Percentiles rank a stretch among this genome's conserved stretches.
Evolutionary conservation across 2,888 invertebrate species (phyloP).

Genomic region (Alsophila aescularia): DNA sequence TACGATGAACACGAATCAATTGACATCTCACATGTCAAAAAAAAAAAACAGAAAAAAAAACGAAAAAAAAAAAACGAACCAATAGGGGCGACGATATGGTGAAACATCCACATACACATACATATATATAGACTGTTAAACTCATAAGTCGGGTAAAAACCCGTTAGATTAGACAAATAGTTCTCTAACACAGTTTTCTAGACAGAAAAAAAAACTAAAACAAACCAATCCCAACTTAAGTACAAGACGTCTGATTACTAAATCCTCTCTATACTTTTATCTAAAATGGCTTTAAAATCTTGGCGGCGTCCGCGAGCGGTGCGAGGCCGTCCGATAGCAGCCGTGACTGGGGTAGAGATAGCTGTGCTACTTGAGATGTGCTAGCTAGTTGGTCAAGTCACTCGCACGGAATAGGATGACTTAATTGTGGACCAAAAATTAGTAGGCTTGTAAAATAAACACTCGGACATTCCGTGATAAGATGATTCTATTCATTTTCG

Average conservation of each 20-base stretch:
- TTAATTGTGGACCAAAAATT: background rate
- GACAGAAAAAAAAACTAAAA: background rate
- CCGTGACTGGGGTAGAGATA: constrained; percentile 54
- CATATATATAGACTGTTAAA: too few species aligned
- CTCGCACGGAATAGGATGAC: background rate
- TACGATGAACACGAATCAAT: too few species aligned
- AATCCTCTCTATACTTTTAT: constrained; percentile 37
- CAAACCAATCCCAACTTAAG: background rate
- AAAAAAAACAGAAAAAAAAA: too few species aligned
- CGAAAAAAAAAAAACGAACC: too few species aligned
- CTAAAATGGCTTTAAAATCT: constrained; percentile 50
- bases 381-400: constrained; percentile 9
- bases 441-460: too few species aligned
- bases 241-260: constrained; percentile 41
- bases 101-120: too few species aligned
- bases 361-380: constrained; percentile 32
- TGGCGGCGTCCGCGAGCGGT: constrained; percentile 40
- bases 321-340: constrained; percentile 46
- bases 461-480: too few species aligned
- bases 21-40: too few species aligned
- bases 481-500: too few species aligned
- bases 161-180: too few species aligned
- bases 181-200: background rate
- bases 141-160: too few species aligned
- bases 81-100: too few species aligned